Conservation (phyloP, 64 coral and sea anemone genomes). For the Cladopsammia gracilis region DNA sequence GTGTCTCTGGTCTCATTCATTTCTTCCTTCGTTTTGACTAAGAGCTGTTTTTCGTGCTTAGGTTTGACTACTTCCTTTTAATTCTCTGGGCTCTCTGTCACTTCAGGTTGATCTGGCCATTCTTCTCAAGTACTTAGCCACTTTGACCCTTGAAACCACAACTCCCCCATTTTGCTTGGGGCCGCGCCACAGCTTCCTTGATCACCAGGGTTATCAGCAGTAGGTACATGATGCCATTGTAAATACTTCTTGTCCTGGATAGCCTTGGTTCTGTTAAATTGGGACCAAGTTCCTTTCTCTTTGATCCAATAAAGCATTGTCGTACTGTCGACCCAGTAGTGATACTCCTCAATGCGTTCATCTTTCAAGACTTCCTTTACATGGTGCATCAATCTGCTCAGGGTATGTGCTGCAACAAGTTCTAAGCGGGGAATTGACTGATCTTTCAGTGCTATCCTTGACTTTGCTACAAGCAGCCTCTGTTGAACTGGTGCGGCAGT, state of each 20-base stretch:
- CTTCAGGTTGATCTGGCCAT: conserved; percentile 75
- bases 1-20: too few relatives aligned
- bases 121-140: conserved; percentile 30
- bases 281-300: conserved; percentile 70
- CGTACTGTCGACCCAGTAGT: conserved; percentile 76
- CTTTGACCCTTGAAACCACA: conserved; percentile 66
- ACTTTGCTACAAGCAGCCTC: conserved; percentile 84
- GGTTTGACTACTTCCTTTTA: conserved; percentile 34
- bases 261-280: conserved; percentile 60
- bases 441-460: conserved; percentile 72
- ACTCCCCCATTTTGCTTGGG: conserved; percentile 29
- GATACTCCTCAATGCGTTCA: conserved; percentile 46
- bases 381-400: conserved; percentile 62
- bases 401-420: conserved; percentile 79
- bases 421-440: conserved; percentile 70
- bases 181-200: conserved; percentile 64
- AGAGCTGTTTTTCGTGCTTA: conserved; percentile 46
- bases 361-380: conserved; percentile 69
- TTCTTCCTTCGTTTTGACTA: conserved; percentile 42
- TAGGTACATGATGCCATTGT: conserved; percentile 81
- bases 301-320: conserved; percentile 78
- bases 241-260: conserved; percentile 67
- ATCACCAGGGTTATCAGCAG: conserved; percentile 71
- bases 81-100: conserved; percentile 39
- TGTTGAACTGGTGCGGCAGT: conserved; percentile 38